These are phyloP conservation scores for Leucozona laternaria DNA, from an alignment of 2,888 invertebrate species.

Conservation along the genomic window DNA sequence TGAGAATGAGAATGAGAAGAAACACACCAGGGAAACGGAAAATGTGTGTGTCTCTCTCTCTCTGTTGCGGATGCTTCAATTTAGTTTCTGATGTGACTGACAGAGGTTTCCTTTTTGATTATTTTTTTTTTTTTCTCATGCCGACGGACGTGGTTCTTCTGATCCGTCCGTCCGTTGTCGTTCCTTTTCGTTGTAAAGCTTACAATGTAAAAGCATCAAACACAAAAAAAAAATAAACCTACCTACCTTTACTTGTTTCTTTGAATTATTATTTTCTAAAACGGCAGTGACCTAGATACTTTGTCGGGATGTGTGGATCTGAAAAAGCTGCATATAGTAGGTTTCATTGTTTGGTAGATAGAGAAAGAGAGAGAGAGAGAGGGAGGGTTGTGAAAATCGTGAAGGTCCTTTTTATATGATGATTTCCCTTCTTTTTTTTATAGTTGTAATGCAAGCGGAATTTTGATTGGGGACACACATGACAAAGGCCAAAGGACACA, in stretches of 20 bases:
- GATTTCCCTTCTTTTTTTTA: neutral
- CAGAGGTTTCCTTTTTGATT: conserved; percentile 55
- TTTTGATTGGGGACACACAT: neutral
- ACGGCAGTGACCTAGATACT: conserved; percentile 55
- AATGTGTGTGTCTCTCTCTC: conserved; percentile 8
- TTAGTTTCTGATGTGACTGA: conserved; percentile 58
- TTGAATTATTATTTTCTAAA: conserved; percentile 27
- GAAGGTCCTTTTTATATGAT: conserved; percentile 4
- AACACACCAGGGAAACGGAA: conserved; percentile 38
- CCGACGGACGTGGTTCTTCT: conserved; percentile 33
- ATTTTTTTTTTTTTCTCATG: too few species aligned
- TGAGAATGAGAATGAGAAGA: neutral
- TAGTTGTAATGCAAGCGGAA: neutral
- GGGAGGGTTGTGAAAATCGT: neutral
- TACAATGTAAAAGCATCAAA: neutral
- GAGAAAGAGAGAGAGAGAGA: neutral
- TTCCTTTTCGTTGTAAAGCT: conserved; percentile 12
- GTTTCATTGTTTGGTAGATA: neutral
- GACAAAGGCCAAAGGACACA: too few species aligned
- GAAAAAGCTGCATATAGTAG: neutral
- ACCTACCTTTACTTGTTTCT: conserved; percentile 11
- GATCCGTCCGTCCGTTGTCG: conserved; percentile 11
- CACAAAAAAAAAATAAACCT: neutral
- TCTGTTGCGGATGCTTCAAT: conserved; percentile 62
- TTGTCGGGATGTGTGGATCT: conserved; percentile 13